These are phyloP conservation scores for Ips typographus DNA, from an alignment of 1,140 invertebrate species.

Conservation along the genomic window DNA sequence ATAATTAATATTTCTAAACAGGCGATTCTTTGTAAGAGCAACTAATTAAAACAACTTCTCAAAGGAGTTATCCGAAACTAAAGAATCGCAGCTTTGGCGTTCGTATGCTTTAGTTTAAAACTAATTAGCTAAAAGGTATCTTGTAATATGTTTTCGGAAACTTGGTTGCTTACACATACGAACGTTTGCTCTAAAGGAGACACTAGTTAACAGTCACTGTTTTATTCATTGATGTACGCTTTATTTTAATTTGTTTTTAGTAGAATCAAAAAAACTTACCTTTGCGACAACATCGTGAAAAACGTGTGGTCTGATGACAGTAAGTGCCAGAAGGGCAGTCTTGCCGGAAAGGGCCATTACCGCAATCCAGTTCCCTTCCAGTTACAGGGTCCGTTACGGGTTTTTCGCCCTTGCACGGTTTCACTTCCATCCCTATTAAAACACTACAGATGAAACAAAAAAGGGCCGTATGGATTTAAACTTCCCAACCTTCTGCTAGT, in stretches of 20 bases:
- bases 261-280: slow-evolving; percentile 48
- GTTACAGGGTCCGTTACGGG: slow-evolving; percentile 71
- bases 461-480: slow-evolving; percentile 22
- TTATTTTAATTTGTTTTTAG: slow-evolving; percentile 44
- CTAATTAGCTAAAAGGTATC: too few relatives aligned
- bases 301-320: slow-evolving; percentile 78
- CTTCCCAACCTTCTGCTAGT: slow-evolving; percentile 18
- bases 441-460: slow-evolving; percentile 27
- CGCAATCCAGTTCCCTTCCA: slow-evolving; percentile 80
- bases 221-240: too few relatives aligned
- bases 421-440: slow-evolving; percentile 73
- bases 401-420: slow-evolving; percentile 81
- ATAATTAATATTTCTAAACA: slow-evolving; percentile 32
- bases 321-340: slow-evolving; percentile 81
- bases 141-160: too few relatives aligned
- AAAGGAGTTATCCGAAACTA: background rate
- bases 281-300: slow-evolving; percentile 82
- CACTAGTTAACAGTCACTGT: background rate
- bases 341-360: slow-evolving; percentile 72
- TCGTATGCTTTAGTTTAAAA: too few relatives aligned
- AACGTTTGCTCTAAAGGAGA: background rate
- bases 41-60: slow-evolving; percentile 29
- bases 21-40: slow-evolving; percentile 20
- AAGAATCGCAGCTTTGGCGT: background rate
- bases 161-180: too few relatives aligned